Evolutionary conservation across 2,797 vertebrate species (phyloP).

Genomic region (Tenualosa thibaudeaui): DNA sequence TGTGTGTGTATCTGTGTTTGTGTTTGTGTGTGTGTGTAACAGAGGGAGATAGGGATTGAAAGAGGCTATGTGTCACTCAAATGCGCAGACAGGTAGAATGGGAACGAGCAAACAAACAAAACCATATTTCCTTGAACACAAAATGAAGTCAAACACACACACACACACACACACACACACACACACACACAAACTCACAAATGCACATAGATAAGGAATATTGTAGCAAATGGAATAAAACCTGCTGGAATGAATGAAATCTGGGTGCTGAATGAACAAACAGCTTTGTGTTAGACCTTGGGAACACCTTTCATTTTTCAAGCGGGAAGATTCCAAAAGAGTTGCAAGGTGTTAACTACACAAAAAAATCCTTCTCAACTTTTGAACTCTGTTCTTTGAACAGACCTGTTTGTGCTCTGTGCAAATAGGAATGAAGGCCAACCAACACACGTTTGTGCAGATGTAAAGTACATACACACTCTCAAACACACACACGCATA

Average conservation of each 20-base stretch:
- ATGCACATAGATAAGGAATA: not conserved
- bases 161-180: conserved; percentile 12
- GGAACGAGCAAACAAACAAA: conserved; percentile 3
- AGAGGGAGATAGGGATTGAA: not conserved
- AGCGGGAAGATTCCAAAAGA: not conserved
- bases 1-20: conserved; percentile 13
- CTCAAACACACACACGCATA: not conserved
- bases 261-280: not conserved
- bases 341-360: not conserved
- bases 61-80: conserved; percentile 9
- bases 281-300: not conserved
- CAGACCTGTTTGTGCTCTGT: not conserved
- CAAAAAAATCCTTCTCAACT: not conserved
- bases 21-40: not conserved
- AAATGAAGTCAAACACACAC: conserved; percentile 1
- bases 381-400: not conserved
- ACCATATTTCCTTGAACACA: conserved; percentile 5
- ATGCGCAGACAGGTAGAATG: not conserved
- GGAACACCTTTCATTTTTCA: conserved; percentile 12
- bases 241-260: not conserved
- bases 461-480: not conserved
- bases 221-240: not conserved
- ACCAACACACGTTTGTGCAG: not conserved
- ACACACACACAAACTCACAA: conserved; percentile 2
- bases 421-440: not conserved